These are phyloP conservation scores for Orchestes rusci DNA, from an alignment of 2,888 invertebrate species.

Conservation along the genomic window DNA sequence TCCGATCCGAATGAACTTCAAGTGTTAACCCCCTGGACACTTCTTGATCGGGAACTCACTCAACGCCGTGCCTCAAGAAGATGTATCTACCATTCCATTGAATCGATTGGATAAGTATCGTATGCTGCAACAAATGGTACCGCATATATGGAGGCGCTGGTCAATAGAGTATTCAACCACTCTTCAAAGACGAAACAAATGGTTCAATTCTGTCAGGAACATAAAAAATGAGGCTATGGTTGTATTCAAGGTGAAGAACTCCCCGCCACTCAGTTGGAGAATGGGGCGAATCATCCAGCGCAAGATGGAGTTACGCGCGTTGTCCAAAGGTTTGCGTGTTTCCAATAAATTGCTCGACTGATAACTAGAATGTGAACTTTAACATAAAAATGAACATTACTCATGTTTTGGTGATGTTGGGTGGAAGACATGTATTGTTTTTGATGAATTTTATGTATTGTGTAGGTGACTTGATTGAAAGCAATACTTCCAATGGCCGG, in stretches of 20 bases:
- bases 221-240: neutral
- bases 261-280: neutral
- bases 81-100: neutral
- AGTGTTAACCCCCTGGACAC: slow-evolving; percentile 10
- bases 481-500: too few relatives aligned
- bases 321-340: too few relatives aligned
- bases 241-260: neutral
- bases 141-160: neutral
- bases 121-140: neutral
- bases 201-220: neutral
- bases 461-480: too few relatives aligned
- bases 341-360: too few relatives aligned
- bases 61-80: too few relatives aligned
- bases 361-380: too few relatives aligned
- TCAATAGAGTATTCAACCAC: slow-evolving; percentile 1
- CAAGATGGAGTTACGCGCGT: too few relatives aligned
- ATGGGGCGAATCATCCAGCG: neutral
- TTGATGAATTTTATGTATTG: too few relatives aligned
- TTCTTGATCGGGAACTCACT: slow-evolving; percentile 7
- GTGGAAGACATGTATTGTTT: too few relatives aligned
- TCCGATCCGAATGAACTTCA: too few relatives aligned
- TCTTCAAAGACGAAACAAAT: neutral
- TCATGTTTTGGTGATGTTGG: too few relatives aligned
- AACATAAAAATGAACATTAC: too few relatives aligned
- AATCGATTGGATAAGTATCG: slow-evolving; percentile 1